Percentiles rank a stretch among this genome's conserved stretches.
phyloP scores from a whole-genome alignment of 2,888 invertebrate genomes.

The Tetranychus piercei region DNA sequence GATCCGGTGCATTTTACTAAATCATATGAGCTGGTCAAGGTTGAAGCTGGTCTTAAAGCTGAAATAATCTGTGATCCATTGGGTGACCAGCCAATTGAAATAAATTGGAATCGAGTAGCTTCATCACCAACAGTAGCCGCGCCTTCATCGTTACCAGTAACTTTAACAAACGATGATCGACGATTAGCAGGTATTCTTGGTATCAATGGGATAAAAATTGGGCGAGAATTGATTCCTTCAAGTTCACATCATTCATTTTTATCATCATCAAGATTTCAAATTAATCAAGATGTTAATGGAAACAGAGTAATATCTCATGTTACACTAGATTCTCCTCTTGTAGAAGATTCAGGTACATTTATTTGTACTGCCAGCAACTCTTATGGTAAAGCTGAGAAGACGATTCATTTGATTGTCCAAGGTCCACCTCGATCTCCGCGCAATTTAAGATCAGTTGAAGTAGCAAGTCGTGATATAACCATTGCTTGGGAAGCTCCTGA shows the following conservation, averaged over 20 bases:
- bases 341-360: not conserved
- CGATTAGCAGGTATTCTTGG: not conserved
- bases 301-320: slow-evolving; percentile 2
- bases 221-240: not conserved
- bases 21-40: not conserved
- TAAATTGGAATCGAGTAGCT: slow-evolving; percentile 1
- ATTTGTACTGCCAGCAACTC: slow-evolving; percentile 4
- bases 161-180: not conserved
- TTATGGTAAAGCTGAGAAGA: slow-evolving; percentile 8
- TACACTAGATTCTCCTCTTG: not conserved
- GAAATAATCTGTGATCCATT: slow-evolving; percentile 5
- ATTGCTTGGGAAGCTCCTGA: slow-evolving; percentile 6
- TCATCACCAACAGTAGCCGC: not conserved
- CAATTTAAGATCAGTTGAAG: not conserved
- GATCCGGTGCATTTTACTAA: slow-evolving; percentile 8
- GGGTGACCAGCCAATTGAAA: slow-evolving; percentile 11
- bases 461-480: slow-evolving; percentile 6
- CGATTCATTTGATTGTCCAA: slow-evolving; percentile 5
- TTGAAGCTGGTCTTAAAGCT: slow-evolving; percentile 6
- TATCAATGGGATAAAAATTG: not conserved
- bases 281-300: slow-evolving; percentile 8
- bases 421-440: not conserved
- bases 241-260: not conserved
- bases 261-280: not conserved
- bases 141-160: not conserved